Evolutionary conservation across 2,888 invertebrate genomes (phyloP).

Genomic region (Mythimna albipuncta): DNA sequence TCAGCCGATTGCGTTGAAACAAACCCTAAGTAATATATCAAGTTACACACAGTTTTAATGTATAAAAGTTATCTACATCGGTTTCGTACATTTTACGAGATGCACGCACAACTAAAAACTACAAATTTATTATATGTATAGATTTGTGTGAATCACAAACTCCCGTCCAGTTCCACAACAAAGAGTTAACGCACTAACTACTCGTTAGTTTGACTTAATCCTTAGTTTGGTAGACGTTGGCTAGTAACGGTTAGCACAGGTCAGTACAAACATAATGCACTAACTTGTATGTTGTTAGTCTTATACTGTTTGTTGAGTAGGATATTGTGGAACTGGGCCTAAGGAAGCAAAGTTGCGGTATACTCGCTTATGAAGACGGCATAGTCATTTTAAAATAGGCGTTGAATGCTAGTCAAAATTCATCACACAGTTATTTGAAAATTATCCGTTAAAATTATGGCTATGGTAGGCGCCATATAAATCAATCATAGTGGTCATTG

Average conservation of each 20-base stretch:
- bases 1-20: too few species aligned
- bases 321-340: constrained; percentile 33
- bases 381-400: background rate
- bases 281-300: constrained; percentile 59
- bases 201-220: constrained; percentile 56
- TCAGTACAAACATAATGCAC: constrained; percentile 33
- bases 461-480: too few species aligned
- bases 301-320: constrained; percentile 32
- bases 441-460: background rate
- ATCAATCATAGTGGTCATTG: too few species aligned
- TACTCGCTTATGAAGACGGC: constrained; percentile 39
- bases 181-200: constrained; percentile 63
- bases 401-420: constrained; percentile 32
- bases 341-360: background rate
- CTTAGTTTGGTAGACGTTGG: constrained; percentile 27
- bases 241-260: constrained; percentile 12
- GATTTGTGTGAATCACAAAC: constrained; percentile 19
- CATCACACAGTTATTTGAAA: constrained; percentile 25
- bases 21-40: too few species aligned
- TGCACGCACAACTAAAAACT: too few species aligned
- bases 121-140: too few species aligned
- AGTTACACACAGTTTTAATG: too few species aligned
- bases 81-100: too few species aligned
- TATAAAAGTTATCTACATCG: too few species aligned
- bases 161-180: constrained; percentile 37